phyloP scores from a whole-genome alignment of 2,888 invertebrate species.

The Meloe dianella region DNA sequence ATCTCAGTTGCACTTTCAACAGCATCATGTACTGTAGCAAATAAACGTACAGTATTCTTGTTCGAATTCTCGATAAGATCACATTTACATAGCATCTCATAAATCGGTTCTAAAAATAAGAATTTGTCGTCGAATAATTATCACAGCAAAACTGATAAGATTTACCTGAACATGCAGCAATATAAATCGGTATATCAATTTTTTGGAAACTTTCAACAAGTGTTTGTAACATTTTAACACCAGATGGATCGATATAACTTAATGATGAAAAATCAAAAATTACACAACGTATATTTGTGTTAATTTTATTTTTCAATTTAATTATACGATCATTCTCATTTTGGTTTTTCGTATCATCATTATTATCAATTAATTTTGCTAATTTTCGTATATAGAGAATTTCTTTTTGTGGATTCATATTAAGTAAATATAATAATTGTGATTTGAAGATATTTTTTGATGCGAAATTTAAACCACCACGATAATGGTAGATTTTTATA shows the following conservation, averaged over 20 bases:
- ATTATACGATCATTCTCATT: background rate
- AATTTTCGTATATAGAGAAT: slow-evolving; percentile 56
- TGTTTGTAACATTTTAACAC: slow-evolving; percentile 64
- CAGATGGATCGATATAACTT: slow-evolving; percentile 70
- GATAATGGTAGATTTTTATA: slow-evolving; percentile 72
- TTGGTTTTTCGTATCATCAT: background rate
- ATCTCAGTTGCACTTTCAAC: slow-evolving; percentile 62
- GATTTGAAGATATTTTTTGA: slow-evolving; percentile 65
- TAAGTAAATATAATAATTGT: slow-evolving; percentile 62
- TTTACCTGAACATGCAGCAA: slow-evolving; percentile 57
- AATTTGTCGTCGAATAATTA: slow-evolving; percentile 7
- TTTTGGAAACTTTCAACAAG: slow-evolving; percentile 63
- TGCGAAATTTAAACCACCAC: slow-evolving; percentile 72
- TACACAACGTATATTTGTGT: slow-evolving; percentile 49
- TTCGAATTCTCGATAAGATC: slow-evolving; percentile 62
- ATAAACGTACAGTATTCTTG: slow-evolving; percentile 61
- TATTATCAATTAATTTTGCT: slow-evolving; percentile 41
- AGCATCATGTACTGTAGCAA: slow-evolving; percentile 71
- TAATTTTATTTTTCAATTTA: slow-evolving; percentile 46
- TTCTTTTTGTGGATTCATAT: slow-evolving; percentile 61
- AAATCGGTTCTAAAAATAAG: slow-evolving; percentile 65
- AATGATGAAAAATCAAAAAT: slow-evolving; percentile 70
- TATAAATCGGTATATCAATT: slow-evolving; percentile 63
- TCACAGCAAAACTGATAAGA: background rate
- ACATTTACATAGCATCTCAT: slow-evolving; percentile 69